Percentiles rank a stretch among this genome's conserved stretches.
Conservation (phyloP, 2,113 vertebrate species). For the Coracopsis vasa region DNA sequence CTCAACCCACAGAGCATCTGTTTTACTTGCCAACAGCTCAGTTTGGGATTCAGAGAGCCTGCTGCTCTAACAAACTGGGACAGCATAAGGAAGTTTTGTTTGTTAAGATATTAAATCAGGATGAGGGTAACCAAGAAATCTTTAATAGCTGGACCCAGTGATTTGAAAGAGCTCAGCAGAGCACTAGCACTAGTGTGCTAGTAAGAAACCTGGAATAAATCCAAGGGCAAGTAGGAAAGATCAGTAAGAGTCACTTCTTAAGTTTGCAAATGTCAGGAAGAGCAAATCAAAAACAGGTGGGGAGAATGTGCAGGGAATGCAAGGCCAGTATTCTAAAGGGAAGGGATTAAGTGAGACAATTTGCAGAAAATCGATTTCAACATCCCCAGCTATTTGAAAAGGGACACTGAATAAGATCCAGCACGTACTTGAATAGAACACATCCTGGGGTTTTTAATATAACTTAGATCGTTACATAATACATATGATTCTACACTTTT, state of each 20-base stretch:
- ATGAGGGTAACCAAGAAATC: neutral
- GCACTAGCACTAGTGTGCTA: neutral
- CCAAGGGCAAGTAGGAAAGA: constrained; percentile 5
- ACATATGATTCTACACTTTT: neutral
- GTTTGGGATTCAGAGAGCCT: neutral
- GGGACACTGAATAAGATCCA: neutral
- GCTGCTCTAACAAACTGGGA: neutral
- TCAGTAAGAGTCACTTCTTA: constrained; percentile 6
- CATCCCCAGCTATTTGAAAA: neutral
- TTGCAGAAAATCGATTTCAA: constrained; percentile 31
- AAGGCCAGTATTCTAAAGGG: neutral
- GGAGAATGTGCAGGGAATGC: neutral
- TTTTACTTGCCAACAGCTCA: neutral
- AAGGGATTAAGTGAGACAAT: constrained; percentile 20
- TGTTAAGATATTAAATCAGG: neutral
- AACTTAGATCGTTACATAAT: neutral
- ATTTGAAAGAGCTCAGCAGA: neutral
- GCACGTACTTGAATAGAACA: neutral
- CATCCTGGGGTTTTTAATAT: neutral
- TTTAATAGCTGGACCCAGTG: neutral
- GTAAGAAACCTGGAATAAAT: constrained; percentile 29
- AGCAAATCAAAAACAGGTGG: constrained; percentile 49
- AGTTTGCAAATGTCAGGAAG: constrained; percentile 1
- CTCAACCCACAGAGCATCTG: neutral
- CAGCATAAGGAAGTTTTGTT: neutral